Base-by-base conservation (phyloP, 1,140 invertebrate species). In the Cydia pomonella region DNA sequence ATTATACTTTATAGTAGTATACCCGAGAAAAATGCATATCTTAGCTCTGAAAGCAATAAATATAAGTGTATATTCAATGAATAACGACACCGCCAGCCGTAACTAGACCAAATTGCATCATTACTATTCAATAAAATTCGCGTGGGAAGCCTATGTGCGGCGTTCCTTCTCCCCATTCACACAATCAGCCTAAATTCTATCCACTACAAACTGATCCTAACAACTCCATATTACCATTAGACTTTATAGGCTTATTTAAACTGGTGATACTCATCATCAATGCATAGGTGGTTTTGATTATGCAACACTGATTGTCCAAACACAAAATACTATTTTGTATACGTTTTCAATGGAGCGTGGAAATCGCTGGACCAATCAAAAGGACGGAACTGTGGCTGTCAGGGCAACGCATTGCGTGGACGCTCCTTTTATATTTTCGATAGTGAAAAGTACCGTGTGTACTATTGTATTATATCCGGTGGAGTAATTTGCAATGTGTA, bases 361-460 rank as follows among this genome's bases (percentile, higher is more conserved):
- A 83, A 73, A 80, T 41, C 59, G 73, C 29, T 79, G 53, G 81
- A 80, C 77, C 80, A 80, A 80, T 87, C 78, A 86, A 86, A 87
- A 82, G 81, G 83, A 79, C 89, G 89, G 89, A 91, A 87, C 87
- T 91, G 62, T 83, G 89, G 71, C 71, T 86, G 84, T 89, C 85
- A 86, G 76, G 81, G 76, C 79, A 83, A 79, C 78, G 80, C 78
- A 80, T 84, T 86, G 87, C 85, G 86, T 84, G 76, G 88, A 76
- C 83, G 84, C 88, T 88, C 83, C 87, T 75, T 77, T 59, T 77
- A 75, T 41, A 75, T 76, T 77, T 63, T 74, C 69, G 59, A 73
- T 63, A 79, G 75, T 80, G 75, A 71, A 75, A 75, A 78, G 80
- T 77, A 64, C 47, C 47, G n/a, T 50, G 77, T 80, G 79, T 78